These are phyloP conservation scores for Desmophyllum pertusum DNA, from an alignment of 92 coral and sea anemone genomes.

Conservation along the genomic window DNA sequence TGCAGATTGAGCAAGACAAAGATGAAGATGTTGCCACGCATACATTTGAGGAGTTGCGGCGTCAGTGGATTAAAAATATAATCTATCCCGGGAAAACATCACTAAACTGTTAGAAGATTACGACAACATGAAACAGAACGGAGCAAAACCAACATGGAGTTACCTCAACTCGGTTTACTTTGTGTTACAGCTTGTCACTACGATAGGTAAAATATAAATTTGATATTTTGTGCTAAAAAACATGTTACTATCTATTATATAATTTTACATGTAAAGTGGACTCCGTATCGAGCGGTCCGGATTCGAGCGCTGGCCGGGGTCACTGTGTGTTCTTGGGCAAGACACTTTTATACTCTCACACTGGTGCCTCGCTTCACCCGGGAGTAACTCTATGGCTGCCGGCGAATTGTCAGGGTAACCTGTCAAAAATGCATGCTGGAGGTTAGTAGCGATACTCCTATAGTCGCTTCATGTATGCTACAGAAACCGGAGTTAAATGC, in stretches of 20 bases:
- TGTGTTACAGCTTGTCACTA: slow-evolving; percentile 36
- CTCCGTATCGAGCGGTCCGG: too few relatives aligned
- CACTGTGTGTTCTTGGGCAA: too few relatives aligned
- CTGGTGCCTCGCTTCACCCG: too few relatives aligned
- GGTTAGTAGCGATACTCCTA: too few relatives aligned
- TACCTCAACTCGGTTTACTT: slow-evolving; percentile 21
- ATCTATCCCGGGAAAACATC: slow-evolving; percentile 18
- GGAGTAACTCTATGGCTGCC: too few relatives aligned
- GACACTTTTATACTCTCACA: too few relatives aligned
- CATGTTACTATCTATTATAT: neutral
- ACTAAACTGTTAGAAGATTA: slow-evolving; percentile 12
- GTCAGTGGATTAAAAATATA: neutral
- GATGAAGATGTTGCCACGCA: neutral
- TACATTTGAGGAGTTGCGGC: neutral
- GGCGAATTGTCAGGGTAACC: too few relatives aligned
- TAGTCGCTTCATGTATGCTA: too few relatives aligned
- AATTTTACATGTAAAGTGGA: neutral
- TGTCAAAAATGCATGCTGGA: too few relatives aligned
- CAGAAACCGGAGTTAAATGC: too few relatives aligned
- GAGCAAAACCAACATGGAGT: slow-evolving; percentile 19
- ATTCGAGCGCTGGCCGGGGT: too few relatives aligned
- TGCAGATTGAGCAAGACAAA: slow-evolving; percentile 26
- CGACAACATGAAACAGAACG: neutral
- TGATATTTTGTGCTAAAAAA: neutral
- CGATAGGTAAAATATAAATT: slow-evolving; percentile 24